These are phyloP conservation scores for Drosophila auraria DNA, from an alignment of 1,140 invertebrate genomes.

Conservation along the genomic window DNA sequence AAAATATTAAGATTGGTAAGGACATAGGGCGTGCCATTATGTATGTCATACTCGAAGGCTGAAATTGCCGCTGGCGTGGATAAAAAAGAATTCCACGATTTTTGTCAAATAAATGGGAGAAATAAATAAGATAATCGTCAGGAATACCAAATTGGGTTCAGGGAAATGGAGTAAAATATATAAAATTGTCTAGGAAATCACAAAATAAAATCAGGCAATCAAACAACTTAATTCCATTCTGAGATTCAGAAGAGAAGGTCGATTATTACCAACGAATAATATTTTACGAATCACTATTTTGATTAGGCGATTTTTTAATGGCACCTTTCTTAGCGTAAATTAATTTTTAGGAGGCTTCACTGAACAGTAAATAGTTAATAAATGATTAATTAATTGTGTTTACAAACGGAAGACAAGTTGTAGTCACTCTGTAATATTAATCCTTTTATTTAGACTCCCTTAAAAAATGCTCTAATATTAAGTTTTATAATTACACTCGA, in stretches of 20 bases:
- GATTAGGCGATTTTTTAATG: no score
- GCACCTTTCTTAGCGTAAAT: no score
- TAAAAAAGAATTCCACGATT: neutral
- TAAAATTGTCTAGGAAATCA: neutral
- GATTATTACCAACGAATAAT: neutral
- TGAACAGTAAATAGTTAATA: no score
- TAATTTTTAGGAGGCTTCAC: no score
- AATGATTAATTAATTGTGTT: no score
- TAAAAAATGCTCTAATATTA: no score
- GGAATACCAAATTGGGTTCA: constrained; percentile 10
- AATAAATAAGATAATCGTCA: neutral
- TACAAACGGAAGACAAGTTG: no score
- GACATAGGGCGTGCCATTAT: constrained; percentile 43
- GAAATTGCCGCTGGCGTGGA: neutral
- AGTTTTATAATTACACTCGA: no score
- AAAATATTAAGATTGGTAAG: constrained; percentile 69
- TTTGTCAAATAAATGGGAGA: constrained; percentile 37
- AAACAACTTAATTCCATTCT: neutral
- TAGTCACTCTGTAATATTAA: no score
- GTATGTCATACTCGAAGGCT: constrained; percentile 5
- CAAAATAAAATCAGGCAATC: neutral
- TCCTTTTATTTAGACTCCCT: no score
- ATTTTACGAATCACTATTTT: neutral
- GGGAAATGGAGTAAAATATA: neutral
- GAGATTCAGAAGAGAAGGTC: neutral